Evolutionary conservation across 2,797 vertebrate genomes (phyloP), one percentile per base, ranked within the genome.

Genomic region (Phrynocephalus guinanensis): DNA sequence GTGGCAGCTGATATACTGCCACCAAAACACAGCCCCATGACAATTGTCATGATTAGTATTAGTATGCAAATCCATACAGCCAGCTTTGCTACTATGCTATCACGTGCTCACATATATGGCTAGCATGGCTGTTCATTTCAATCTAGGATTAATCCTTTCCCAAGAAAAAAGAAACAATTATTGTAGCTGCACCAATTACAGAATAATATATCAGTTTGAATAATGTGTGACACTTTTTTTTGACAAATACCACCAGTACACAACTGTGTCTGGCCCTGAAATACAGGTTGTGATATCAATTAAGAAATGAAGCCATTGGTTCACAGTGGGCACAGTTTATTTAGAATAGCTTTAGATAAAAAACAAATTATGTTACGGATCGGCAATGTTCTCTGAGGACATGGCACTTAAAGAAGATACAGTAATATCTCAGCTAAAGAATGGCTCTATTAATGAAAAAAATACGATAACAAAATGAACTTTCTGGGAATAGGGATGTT

Each of bases 1-100:
- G 93, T 90, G 87, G 93, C 86, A 92, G 91, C 91, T 26, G 16
- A 91, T 5, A 87, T 87, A 79, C 83, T 24, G 67, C 77, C 76
- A 66, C 84, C 3, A 88, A 79, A 60, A 83, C 44, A 22, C 80
- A 16, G 52, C 79, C 16, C 70, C 50, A 6, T 82, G 24, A 87
- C 18, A 73, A 6, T 48, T 82, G 68, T 85, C 85, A 73, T 87
- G 8, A 52, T 67, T n/a, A 15, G 1, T 7, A 10, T 48, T 63
- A 50, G 77, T 87, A n/a, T 84, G 63, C 18, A 70, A 84, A 84
- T 70, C 48, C 50, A 18, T 60, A 86, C 8, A 33, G 44, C 56
- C 8, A 4, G 24, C 67, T 86, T 72, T 50, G 26, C 66, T 76
- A 20, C 83, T 78, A 18, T 71, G 8, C 52, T 71, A 7, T 67